Conservation (phyloP, 2,888 invertebrate genomes). For the Acrocyrtus sp. region DNA sequence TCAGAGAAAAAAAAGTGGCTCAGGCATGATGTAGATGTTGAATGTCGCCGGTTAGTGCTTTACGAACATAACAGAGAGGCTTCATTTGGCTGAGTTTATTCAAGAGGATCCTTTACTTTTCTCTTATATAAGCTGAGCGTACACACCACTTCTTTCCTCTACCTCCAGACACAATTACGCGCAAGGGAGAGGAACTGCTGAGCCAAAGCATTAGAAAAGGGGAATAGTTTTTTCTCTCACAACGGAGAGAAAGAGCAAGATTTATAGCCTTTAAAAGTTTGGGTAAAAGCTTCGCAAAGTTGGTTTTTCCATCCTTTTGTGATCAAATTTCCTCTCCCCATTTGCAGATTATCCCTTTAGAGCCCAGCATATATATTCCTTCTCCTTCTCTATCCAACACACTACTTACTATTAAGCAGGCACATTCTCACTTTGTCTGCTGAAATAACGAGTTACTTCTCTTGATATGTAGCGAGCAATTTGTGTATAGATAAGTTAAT, state of each 20-base stretch:
- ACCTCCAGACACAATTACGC: not conserved
- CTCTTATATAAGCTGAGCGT: constrained; percentile 28
- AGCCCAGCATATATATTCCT: constrained; percentile 4
- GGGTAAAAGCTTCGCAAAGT: constrained; percentile 61
- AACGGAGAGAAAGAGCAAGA: constrained; percentile 54
- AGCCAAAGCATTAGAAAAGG: constrained; percentile 16
- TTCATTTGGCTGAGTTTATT: too few relatives aligned
- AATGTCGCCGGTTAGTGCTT: too few relatives aligned
- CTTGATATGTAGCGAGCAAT: too few relatives aligned
- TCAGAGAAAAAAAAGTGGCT: too few relatives aligned
- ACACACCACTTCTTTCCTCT: constrained; percentile 15
- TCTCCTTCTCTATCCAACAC: not conserved
- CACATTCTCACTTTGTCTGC: too few relatives aligned
- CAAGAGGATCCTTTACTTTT: constrained; percentile 18
- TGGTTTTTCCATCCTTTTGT: constrained; percentile 58
- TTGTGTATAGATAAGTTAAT: too few relatives aligned
- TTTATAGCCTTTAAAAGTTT: constrained; percentile 63
- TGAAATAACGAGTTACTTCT: too few relatives aligned
- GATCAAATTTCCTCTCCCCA: constrained; percentile 42
- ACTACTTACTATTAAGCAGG: not conserved
- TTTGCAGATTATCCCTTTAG: constrained; percentile 9
- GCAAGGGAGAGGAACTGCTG: not conserved
- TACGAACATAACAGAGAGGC: too few relatives aligned
- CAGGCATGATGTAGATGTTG: constrained; percentile 7
- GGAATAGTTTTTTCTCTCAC: too few relatives aligned